Evolutionary conservation across 2,113 vertebrate species (phyloP).

Genomic region (Cyanocitta stelleri): DNA sequence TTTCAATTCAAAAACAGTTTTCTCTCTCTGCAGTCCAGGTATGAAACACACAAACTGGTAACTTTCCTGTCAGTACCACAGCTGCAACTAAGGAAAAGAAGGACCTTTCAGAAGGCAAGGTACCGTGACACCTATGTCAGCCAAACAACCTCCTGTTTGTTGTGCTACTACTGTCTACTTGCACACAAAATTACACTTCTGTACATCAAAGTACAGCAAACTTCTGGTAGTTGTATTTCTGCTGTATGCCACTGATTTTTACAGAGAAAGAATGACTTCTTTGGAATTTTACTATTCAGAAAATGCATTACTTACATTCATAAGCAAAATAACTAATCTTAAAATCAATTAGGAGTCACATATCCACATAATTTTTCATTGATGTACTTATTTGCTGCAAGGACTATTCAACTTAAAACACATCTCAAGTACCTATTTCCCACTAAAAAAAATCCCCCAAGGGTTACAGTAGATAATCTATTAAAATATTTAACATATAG

Average conservation of each 20-base stretch:
- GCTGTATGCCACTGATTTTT: neutral
- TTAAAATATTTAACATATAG: neutral
- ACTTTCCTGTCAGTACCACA: neutral
- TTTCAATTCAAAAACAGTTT: constrained; percentile 34
- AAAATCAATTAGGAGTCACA: neutral
- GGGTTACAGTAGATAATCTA: neutral
- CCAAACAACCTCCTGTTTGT: neutral
- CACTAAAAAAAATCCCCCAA: neutral
- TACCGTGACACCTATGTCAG: too few relatives aligned
- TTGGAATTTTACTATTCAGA: neutral
- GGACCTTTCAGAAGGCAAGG: neutral
- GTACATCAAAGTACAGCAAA: neutral
- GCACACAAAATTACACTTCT: neutral
- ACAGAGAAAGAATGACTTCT: neutral
- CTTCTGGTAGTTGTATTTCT: neutral
- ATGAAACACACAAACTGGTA: constrained; percentile 26
- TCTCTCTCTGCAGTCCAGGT: neutral
- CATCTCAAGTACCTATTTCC: neutral
- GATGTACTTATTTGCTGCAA: neutral
- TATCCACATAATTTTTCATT: neutral
- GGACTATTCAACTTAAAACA: neutral
- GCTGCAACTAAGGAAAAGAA: neutral
- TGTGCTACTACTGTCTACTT: neutral
- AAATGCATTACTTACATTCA: neutral
- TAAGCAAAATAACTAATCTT: neutral